These are phyloP conservation scores for Centropyge bicolor DNA, from an alignment of 2,797 vertebrate species.

Conservation along the genomic window DNA sequence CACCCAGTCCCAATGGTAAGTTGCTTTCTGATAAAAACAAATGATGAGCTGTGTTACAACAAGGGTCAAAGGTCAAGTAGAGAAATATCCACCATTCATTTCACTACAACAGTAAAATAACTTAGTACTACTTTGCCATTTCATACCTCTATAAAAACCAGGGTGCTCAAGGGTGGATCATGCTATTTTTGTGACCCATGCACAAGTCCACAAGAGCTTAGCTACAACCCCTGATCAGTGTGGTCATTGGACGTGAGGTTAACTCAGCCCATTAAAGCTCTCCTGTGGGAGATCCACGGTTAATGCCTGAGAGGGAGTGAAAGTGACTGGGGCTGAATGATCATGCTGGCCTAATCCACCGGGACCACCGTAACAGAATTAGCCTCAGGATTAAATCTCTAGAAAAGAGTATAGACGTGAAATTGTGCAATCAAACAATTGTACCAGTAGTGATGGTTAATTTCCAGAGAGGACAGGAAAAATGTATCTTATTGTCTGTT, in stretches of 20 bases:
- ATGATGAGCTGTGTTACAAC: background rate
- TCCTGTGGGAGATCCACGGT: conserved; percentile 56
- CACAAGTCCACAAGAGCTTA: conserved; percentile 29
- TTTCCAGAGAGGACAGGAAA: background rate
- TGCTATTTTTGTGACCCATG: conserved; percentile 55
- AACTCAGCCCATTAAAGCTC: conserved; percentile 68
- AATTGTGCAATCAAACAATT: background rate
- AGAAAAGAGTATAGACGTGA: background rate
- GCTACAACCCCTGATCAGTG: conserved; percentile 27
- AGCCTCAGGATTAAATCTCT: conserved; percentile 40
- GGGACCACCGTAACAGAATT: conserved; percentile 33
- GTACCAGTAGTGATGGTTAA: background rate
- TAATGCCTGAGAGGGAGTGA: conserved; percentile 59
- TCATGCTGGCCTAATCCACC: conserved; percentile 50
- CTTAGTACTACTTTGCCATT: too few species aligned
- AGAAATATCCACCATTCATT: background rate
- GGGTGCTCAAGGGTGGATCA: conserved; percentile 36
- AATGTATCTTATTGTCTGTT: background rate
- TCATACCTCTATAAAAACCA: too few species aligned
- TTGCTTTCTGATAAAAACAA: background rate
- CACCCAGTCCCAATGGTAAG: too few species aligned
- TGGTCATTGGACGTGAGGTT: conserved; percentile 55
- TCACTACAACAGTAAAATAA: too few species aligned
- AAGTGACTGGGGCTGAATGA: conserved; percentile 47
- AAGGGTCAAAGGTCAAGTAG: background rate